phyloP scores from a whole-genome alignment of 2,113 vertebrate genomes.

The Strix uralensis region DNA sequence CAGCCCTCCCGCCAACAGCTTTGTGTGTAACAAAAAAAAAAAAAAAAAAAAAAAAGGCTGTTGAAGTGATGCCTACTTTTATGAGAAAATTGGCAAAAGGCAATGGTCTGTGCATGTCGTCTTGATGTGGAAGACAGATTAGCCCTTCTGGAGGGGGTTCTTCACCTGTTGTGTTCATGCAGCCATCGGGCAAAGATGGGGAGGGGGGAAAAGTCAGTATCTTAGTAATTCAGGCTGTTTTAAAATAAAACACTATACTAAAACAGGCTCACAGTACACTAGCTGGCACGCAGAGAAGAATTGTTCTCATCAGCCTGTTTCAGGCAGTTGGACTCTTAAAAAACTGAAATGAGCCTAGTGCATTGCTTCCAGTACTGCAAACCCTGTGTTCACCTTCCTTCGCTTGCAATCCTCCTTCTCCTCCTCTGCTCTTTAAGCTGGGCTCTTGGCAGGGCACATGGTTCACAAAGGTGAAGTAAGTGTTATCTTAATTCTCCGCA shows the following conservation, averaged over 20 bases:
- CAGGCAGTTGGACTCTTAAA: neutral
- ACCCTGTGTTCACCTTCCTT: neutral
- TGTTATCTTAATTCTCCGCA: neutral
- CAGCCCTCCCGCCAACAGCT: neutral
- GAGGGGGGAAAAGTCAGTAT: neutral
- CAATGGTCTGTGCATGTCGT: neutral
- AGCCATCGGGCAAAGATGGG: neutral
- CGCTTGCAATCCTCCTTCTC: neutral
- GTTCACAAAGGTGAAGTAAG: neutral
- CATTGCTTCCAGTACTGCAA: neutral
- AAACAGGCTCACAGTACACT: neutral
- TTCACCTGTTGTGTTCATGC: neutral
- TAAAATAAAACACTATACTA: neutral
- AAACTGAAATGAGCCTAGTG: neutral
- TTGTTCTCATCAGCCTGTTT: neutral
- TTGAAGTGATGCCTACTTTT: slow-evolving; percentile 44
- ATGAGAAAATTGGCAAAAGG: slow-evolving; percentile 16
- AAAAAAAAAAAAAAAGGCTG: neutral
- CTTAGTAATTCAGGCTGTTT: neutral
- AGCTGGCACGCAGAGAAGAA: neutral
- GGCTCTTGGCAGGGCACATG: neutral
- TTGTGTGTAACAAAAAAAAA: neutral
- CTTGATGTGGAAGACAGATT: neutral
- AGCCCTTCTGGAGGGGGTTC: neutral
- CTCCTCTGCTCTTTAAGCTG: neutral